Percentiles rank a stretch among this genome's conserved stretches.
These are phyloP conservation scores for Amiota mariae DNA, from an alignment of 2,888 invertebrate genomes.

Conservation along the genomic window DNA sequence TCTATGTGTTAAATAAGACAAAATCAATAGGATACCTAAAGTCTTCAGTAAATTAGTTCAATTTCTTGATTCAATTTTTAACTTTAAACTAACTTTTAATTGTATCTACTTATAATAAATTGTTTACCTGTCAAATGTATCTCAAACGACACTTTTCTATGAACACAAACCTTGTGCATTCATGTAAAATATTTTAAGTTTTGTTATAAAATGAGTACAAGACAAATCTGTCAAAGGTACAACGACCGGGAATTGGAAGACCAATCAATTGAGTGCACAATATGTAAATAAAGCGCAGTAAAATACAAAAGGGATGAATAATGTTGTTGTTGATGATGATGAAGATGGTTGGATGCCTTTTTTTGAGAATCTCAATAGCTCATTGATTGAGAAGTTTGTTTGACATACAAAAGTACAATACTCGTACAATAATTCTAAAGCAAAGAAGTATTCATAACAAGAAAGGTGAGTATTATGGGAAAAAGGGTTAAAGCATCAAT, in stretches of 20 bases:
- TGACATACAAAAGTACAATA: not conserved
- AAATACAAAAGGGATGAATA: constrained; percentile 10
- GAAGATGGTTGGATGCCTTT: not conserved
- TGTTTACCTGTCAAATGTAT: not conserved
- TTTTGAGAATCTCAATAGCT: not conserved
- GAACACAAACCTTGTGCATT: constrained; percentile 44
- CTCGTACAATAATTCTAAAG: no score
- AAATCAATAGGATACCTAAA: no score
- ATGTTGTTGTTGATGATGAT: constrained; percentile 5
- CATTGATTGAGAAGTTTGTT: not conserved
- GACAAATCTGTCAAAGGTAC: constrained; percentile 63
- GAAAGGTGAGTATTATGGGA: constrained; percentile 26
- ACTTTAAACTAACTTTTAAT: no score
- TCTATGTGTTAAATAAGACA: no score
- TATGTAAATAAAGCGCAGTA: constrained; percentile 60
- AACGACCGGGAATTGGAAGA: constrained; percentile 52
- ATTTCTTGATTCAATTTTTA: no score
- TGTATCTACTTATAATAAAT: not conserved
- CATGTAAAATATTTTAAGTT: constrained; percentile 45
- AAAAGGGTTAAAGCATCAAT: constrained; percentile 41
- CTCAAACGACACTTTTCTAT: not conserved
- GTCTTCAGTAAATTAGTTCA: no score
- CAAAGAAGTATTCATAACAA: no score
- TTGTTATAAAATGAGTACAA: constrained; percentile 32
- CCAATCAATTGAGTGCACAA: constrained; percentile 65